Percentiles rank a stretch among this genome's conserved stretches.
Conservation (phyloP, 2,797 vertebrate genomes). For the Aphelocoma californica region DNA sequence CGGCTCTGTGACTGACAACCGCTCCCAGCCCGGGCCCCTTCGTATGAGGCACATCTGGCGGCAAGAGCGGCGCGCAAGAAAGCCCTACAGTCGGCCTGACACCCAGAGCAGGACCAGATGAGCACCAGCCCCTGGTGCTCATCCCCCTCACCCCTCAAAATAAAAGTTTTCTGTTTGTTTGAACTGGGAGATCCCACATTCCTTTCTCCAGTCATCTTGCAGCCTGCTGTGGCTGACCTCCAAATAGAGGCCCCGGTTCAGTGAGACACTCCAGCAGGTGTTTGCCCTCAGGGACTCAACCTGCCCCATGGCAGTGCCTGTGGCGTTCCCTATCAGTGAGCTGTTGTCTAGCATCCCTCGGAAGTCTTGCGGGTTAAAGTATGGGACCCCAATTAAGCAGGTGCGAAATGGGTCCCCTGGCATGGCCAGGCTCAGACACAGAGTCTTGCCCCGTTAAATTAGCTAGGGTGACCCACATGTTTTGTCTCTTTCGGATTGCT, state of each 20-base stretch:
- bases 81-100: not conserved
- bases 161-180: not conserved
- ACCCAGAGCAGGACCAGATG: not conserved
- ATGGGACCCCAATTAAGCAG: too few species aligned
- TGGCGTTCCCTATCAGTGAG: too few species aligned
- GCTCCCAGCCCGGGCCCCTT: fast-evolving
- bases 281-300: too few species aligned
- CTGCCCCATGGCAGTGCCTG: not conserved
- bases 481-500: too few species aligned
- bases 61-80: not conserved
- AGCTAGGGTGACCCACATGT: too few species aligned
- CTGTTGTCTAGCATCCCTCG: too few species aligned
- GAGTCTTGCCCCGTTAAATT: too few species aligned
- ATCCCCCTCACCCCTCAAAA: not conserved
- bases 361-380: too few species aligned
- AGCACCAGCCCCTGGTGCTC: fast-evolving
- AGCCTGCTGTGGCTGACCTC: not conserved
- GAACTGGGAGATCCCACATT: not conserved
- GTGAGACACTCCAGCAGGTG: fast-evolving
- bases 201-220: not conserved
- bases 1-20: fast-evolving
- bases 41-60: not conserved
- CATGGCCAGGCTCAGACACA: too few species aligned
- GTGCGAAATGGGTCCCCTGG: too few species aligned
- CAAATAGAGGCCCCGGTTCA: not conserved